These are phyloP conservation scores for Dicentrarchus labrax DNA, from an alignment of 2,113 vertebrate genomes.

Conservation along the genomic window DNA sequence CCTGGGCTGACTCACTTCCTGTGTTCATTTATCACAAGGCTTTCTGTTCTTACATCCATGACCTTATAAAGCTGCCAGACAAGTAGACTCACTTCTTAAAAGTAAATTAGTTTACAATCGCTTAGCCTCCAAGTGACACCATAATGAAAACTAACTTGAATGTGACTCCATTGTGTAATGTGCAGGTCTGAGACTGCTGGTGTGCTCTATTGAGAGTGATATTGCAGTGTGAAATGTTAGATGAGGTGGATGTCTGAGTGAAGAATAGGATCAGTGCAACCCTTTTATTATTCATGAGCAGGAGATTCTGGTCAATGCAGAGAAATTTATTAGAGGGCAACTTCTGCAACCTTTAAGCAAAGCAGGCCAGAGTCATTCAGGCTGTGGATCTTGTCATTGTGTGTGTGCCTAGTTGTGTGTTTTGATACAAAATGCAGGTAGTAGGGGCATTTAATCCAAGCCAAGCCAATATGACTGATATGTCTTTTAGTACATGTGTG, in stretches of 20 bases:
- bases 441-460: not conserved
- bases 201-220: conserved; percentile 38
- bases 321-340: conserved; percentile 64
- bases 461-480: not conserved
- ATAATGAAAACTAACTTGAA: conserved; percentile 45
- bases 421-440: not conserved
- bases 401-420: not conserved
- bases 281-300: conserved; percentile 78
- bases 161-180: conserved; percentile 6
- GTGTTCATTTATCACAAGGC: conserved; percentile 6
- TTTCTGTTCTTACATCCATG: not conserved
- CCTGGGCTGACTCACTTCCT: not conserved
- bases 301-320: conserved; percentile 66
- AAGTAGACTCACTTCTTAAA: conserved; percentile 19
- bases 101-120: conserved; percentile 58
- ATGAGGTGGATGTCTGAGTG: conserved; percentile 59
- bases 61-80: conserved; percentile 42
- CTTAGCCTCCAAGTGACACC: conserved; percentile 50
- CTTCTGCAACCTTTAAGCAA: conserved; percentile 50
- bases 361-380: conserved; percentile 20
- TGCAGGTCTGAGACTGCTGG: conserved; percentile 10
- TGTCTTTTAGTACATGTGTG: no score
- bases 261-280: conserved; percentile 63
- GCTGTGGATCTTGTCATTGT: not conserved
- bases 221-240: conserved; percentile 59